phyloP scores from a whole-genome alignment of 2,888 invertebrate genomes.

The Dorcus parallelipipedus region DNA sequence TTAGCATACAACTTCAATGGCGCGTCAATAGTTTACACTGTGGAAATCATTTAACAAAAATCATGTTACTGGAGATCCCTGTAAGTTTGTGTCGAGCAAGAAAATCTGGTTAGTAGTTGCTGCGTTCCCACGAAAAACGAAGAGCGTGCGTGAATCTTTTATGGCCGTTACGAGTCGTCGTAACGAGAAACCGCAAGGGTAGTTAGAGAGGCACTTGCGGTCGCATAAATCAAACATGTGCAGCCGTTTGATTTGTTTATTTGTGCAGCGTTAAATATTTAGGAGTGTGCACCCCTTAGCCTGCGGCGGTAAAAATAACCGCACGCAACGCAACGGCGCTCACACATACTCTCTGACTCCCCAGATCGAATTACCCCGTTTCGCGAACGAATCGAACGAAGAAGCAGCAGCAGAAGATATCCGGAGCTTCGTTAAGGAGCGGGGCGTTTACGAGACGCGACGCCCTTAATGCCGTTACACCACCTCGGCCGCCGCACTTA shows the following conservation, averaged over 20 bases:
- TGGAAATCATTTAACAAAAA: too few species aligned
- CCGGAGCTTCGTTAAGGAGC: background rate
- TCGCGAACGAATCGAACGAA: constrained; percentile 27
- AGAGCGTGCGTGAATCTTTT: constrained; percentile 35
- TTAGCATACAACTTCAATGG: too few species aligned
- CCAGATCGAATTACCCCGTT: constrained; percentile 31
- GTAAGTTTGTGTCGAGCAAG: constrained; percentile 3
- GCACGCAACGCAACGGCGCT: constrained; percentile 24
- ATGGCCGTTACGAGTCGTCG: constrained; percentile 32
- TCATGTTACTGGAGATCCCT: constrained; percentile 7
- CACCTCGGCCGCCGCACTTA: constrained; percentile 22
- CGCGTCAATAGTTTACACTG: too few species aligned
- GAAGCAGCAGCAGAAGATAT: constrained; percentile 11
- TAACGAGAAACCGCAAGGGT: constrained; percentile 39
- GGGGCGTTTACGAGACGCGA: constrained; percentile 8
- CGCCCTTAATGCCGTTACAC: constrained; percentile 21
- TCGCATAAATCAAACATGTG: constrained; percentile 42
- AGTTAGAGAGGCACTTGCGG: constrained; percentile 42
- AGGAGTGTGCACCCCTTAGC: constrained; percentile 27
- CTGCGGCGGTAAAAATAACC: constrained; percentile 15
- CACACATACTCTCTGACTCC: constrained; percentile 10
- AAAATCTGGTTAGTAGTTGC: constrained; percentile 13
- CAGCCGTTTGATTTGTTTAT: constrained; percentile 41
- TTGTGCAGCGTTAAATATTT: constrained; percentile 41
- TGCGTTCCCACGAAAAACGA: constrained; percentile 25